Evolutionary conservation across 2,113 vertebrate species (phyloP), one percentile per base, ranked within the genome.

Genomic region (Sylvia atricapilla): DNA sequence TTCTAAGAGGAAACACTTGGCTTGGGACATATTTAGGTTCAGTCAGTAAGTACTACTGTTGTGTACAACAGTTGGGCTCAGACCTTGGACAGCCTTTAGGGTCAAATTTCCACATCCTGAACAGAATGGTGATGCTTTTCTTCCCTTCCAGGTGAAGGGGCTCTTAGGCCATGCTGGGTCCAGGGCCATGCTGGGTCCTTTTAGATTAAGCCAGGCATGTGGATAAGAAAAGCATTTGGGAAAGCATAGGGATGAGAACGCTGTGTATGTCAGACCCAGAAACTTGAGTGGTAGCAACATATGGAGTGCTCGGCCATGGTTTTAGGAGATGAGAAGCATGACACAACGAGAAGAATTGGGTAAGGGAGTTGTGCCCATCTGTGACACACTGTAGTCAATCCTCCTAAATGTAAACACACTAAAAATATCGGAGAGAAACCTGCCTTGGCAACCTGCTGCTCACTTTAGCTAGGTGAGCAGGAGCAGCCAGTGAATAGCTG

Each of bases 131-230:
- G 25, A 5, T 1, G 3, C 23, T 74, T 22, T 11, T 7, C 56
- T 37, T 28, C 46, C 47, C 37, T 62, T 60, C 35, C 41, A 41
- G 37, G 3, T 0, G 31, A 63, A 31, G n/a, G 19, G 35, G 20
- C 33, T 37, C 44, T 9, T 3, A 22, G 49, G 39, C 35, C 52
- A 37, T 3, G 20, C 18, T 10, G 9, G 1, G 1, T 13, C 5
- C 22, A 17, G 13, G 43, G 50, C 37, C 37, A 37, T 37, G 37
- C 37, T 37, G 31, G 1, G 1, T 12, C 28, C 50, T 74, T 49
- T 19, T 0, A 25, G 49, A 60, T 18, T 1, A 23, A 47, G 25
- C 37, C 0, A 1, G 74, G 24, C n/a, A 24, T 0, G 10, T 1
- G 5, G 50, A 18, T 70, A 0, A 4, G 23, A 41, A 64, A 41